A percentile compares a stretch with the other conserved stretches of the same genome.
These are phyloP conservation scores for Andrena chrysosceles DNA, from an alignment of 2,888 invertebrate genomes.

Conservation along the genomic window DNA sequence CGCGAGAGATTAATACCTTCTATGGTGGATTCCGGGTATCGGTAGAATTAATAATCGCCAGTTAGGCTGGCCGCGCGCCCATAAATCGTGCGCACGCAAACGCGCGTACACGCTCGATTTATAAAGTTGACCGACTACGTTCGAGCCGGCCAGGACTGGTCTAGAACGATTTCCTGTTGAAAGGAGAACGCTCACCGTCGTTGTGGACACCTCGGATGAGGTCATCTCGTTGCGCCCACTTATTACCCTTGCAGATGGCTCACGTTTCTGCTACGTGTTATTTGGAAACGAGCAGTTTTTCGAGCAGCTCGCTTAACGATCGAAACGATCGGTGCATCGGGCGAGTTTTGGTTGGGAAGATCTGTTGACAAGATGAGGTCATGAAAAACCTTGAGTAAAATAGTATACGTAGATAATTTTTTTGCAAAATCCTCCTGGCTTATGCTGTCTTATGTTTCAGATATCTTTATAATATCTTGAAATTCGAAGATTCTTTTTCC, in stretches of 20 bases:
- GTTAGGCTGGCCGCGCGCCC: slow-evolving; percentile 30
- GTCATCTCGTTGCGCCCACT: slow-evolving; percentile 60
- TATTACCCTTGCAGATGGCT: slow-evolving; percentile 48
- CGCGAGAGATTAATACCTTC: slow-evolving; percentile 34
- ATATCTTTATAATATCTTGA: no score
- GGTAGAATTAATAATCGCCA: slow-evolving; percentile 55
- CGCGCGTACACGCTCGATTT: slow-evolving; percentile 48
- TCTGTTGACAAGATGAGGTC: no score
- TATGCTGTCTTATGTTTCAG: no score
- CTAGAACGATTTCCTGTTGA: slow-evolving; percentile 79
- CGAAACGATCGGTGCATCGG: no score
- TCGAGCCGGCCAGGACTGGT: slow-evolving; percentile 54
- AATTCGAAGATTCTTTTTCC: no score
- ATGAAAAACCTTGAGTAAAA: no score
- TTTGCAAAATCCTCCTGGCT: no score
- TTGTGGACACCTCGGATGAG: slow-evolving; percentile 65
- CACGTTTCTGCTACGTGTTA: slow-evolving; percentile 6
- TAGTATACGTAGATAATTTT: no score
- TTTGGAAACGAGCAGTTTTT: not conserved
- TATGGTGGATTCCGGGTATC: slow-evolving; percentile 20
- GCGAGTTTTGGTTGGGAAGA: no score
- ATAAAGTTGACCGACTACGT: slow-evolving; percentile 39
- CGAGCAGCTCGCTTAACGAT: no score
- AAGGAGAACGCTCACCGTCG: slow-evolving; percentile 74
- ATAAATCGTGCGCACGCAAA: slow-evolving; percentile 56